Evolutionary conservation across 2,797 vertebrate genomes (phyloP), one percentile per base, ranked within the genome.

Genomic region (Clarias platycephalus): DNA sequence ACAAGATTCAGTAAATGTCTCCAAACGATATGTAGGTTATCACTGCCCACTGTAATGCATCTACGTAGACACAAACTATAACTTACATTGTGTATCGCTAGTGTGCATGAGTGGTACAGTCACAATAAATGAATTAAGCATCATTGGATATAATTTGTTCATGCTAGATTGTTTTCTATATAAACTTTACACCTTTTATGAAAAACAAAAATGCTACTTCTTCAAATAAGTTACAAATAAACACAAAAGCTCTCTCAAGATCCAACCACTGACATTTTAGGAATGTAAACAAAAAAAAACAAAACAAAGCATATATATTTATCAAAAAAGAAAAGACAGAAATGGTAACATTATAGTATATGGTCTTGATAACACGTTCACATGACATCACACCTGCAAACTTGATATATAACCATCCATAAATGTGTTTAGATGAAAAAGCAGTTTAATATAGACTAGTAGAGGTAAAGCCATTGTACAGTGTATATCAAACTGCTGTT

Each of bases 71-170:
- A 78, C 76, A 49, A 87, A 82, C 26, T 62, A 81, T 85, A 86
- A 87, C 68, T 86, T 86, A 74, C 49, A 78, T 66, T 88, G 28
- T 76, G 12, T 71, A 85, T 44, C 60, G 91, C 93, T 90, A 85
- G 77, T 87, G 85, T 91, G 92, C 92, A 94, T 91, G 91, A 91
- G 93, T 91, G 92, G 92, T 92, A 94, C 89, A 90, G 91, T 90
- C 91, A 93, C 91, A 92, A 93, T 91, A 91, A 93, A 92, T 91
- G 24, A 91, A 92, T 88, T 86, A 87, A 89, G 89, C 92, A 87
- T 93, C 93, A 93, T 93, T 91, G 90, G 91, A 91, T 91, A 88
- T 92, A 88, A 90, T 92, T 92, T 92, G 90, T 91, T 93, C 95
- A 96, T 96, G 95, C 95, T 93, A 84, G 85, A 91, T 31, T 18